Evolutionary conservation across 1,140 invertebrate genomes (phyloP).

Genomic region (Diorhabda carinulata): DNA sequence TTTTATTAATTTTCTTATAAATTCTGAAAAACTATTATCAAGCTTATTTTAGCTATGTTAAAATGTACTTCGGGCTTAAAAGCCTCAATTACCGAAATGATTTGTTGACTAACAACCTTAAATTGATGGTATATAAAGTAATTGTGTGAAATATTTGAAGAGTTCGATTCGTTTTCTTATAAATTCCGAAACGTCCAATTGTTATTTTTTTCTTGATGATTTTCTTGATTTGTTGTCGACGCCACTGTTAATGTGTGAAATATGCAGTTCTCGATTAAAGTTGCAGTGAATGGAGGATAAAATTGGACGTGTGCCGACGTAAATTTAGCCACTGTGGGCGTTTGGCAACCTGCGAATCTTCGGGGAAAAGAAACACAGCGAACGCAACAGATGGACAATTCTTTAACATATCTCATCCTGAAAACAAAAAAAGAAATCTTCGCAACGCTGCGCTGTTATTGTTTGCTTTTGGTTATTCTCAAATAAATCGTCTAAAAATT

Average conservation of each 20-base stretch:
- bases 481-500: background rate
- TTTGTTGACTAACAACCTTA: too few relatives aligned
- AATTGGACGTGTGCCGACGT: constrained; percentile 45
- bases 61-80: too few relatives aligned
- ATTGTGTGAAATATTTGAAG: too few relatives aligned
- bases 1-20: too few relatives aligned
- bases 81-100: too few relatives aligned
- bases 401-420: constrained; percentile 33
- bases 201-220: too few relatives aligned
- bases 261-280: constrained; percentile 24
- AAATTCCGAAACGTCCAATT: too few relatives aligned
- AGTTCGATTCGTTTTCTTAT: too few relatives aligned
- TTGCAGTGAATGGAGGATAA: constrained; percentile 47
- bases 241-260: constrained; percentile 1
- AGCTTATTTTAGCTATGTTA: too few relatives aligned
- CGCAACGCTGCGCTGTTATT: constrained; percentile 5
- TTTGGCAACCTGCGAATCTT: constrained; percentile 48
- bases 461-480: constrained; percentile 15
- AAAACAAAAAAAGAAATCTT: background rate
- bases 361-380: constrained; percentile 40
- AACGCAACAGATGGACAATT: constrained; percentile 47
- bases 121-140: too few relatives aligned
- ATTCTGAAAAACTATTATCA: too few relatives aligned
- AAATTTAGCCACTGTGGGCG: constrained; percentile 48
- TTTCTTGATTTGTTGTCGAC: background rate